Base-by-base conservation (phyloP, 2,888 invertebrate species). In the Osedax frankpressi region DNA sequence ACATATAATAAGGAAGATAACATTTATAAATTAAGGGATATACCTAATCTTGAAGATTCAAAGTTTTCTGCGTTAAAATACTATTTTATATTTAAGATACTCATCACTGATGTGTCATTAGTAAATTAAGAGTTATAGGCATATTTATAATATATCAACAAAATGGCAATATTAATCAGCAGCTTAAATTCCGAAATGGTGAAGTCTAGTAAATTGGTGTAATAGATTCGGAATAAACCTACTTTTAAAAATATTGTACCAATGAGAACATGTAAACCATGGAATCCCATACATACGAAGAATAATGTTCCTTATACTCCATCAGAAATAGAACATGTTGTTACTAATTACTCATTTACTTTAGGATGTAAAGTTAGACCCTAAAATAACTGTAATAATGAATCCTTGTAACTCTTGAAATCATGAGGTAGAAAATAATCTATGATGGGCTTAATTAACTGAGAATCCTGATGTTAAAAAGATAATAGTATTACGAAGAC, bases 201-300 rank as follows among this genome's bases (percentile, higher is more conserved):
- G 88, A 69, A 77, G 82, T 79, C 80, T 81, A 44, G 87, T 87
- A 80, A 88, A 88, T 77, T 88, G 87, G 70, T 84, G 82, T 74
- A 81, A 82, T 82, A 78, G 73, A 86, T 82, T 27, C 88, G 88
- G 27, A 87, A 75, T 79, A 87, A 81, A 81, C 87, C 87, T 72
- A 87, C 79, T 78, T 83, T 73, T 80, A 89, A 79, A 79, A 89
- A 89, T 27, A 85, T 82, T 27, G 87, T 86, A 77, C 88, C 89
- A 82, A 89, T 87, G 79, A 90, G 85, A 67, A 90, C 90, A 86
- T 90, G 90, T 72, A 90, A n/a, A 1, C 90, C 90, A 81, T 91
- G 90, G 44, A 91, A 90, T 83, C 90, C 90, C 75, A 90, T 91
- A 74, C 89, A 87, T 82, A 90, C 86, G 87, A 88, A 90, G 85